Percentiles rank a stretch among this genome's conserved stretches.
Conservation (phyloP, 2,888 invertebrate species). For the Trichogramma dendrolimi region DNA sequence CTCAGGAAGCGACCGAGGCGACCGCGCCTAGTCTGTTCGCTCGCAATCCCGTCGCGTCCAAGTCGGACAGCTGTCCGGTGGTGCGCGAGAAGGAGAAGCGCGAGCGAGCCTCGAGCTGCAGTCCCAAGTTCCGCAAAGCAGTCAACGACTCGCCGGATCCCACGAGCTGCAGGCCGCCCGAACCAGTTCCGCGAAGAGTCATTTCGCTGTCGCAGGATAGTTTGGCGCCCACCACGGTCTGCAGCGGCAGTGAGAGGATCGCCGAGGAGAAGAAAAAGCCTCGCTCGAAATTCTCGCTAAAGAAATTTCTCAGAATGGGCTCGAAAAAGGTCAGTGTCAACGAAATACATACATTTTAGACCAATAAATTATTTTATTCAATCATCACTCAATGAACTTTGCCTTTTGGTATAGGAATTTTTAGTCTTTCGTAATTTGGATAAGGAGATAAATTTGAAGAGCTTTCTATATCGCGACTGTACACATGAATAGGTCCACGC, state of each 20-base stretch:
- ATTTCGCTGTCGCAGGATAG: slow-evolving; percentile 75
- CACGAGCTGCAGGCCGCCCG: slow-evolving; percentile 40
- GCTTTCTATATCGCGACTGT: no score
- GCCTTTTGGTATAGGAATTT: background rate
- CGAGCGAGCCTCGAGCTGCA: slow-evolving; percentile 64
- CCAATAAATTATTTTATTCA: background rate
- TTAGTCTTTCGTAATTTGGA: no score
- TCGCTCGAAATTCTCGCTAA: slow-evolving; percentile 72
- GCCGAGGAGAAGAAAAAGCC: slow-evolving; percentile 65
- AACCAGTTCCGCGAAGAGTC: slow-evolving; percentile 66
- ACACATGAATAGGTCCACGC: no score
- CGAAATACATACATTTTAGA: background rate
- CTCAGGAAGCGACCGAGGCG: slow-evolving; percentile 14
- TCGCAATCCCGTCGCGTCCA: slow-evolving; percentile 56
- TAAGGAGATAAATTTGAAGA: no score
- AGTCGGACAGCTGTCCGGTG: slow-evolving; percentile 63
- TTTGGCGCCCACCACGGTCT: slow-evolving; percentile 51
- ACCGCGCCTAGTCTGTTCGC: slow-evolving; percentile 55
- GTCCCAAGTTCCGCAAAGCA: slow-evolving; percentile 59
- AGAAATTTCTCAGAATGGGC: slow-evolving; percentile 78
- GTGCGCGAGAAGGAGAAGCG: slow-evolving; percentile 73
- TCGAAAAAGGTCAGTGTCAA: slow-evolving; percentile 55
- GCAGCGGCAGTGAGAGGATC: slow-evolving; percentile 30
- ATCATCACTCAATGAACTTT: background rate
- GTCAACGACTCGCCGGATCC: slow-evolving; percentile 50